Evolutionary conservation across 2,797 vertebrate species (phyloP), one percentile per base, ranked within the genome.

Genomic region (Tamandua tetradactyla): DNA sequence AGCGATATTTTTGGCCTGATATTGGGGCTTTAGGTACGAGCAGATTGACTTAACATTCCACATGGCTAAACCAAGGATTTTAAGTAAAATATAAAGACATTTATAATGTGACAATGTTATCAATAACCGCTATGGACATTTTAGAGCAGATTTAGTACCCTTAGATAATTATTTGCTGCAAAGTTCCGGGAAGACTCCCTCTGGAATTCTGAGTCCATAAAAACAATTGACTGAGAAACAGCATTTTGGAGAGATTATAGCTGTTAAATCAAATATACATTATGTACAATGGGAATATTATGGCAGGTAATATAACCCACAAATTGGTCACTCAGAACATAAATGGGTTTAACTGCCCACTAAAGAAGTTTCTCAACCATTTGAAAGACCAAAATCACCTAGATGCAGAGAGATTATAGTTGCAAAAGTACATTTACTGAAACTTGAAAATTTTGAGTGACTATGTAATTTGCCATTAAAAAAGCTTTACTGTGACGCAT

Each of bases 301-400:
- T 96, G 59, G 52, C 61, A 94, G 79, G 52, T 87, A 96, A 96
- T 96, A 83, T 76, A 88, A 94, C 74, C 87, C 23, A 92, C 82
- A 95, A 79, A 94, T 96, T 95, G 96, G 80, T 97, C 90, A 97
- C 64, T 95, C 66, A 69, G 93, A 96, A 95, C 85, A 93, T 95
- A 95, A 96, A 96, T 81, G 75, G 66, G 42, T 95, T 94, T 96
- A 97, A 96, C 42, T 94, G 69, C 49, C 87, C 44, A 95, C 61
- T 76, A 89, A 94, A 95, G 71, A 92, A 93, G 42, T 96, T 93
- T 89, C 79, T 96, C 93, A 94, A 92, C 79, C 90, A 93, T 91
- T 93, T 30, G 27, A 95, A 83, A 96, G 35, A 89, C 30, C 17
- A 91, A 37, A 97, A 95, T 95, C 78, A 87, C 75, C 80, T 55